Conservation (phyloP, 2,797 vertebrate genomes). For the Pseudomugil gertrudae region DNA sequence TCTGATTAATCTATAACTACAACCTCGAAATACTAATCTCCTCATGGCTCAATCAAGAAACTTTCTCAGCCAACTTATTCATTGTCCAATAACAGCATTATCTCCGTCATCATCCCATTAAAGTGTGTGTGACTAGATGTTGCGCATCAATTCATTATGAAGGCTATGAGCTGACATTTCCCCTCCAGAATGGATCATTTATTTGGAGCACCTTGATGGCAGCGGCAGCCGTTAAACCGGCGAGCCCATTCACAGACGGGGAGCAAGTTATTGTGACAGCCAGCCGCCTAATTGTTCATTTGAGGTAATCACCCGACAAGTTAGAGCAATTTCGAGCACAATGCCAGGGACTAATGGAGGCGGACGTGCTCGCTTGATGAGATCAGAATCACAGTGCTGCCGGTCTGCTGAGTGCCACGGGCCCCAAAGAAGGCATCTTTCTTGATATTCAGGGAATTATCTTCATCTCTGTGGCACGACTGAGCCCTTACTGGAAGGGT, state of each 20-base stretch:
- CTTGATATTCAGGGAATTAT: conserved; percentile 45
- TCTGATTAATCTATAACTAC: background rate
- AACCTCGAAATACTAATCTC: background rate
- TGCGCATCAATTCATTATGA: conserved; percentile 65
- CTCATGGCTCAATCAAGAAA: conserved; percentile 30
- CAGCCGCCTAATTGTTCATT: conserved; percentile 81
- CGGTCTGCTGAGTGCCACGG: conserved; percentile 54
- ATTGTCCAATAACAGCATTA: conserved; percentile 44
- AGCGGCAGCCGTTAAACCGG: conserved; percentile 58
- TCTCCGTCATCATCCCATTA: conserved; percentile 55
- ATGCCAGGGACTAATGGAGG: conserved; percentile 76
- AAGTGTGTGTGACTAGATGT: conserved; percentile 39
- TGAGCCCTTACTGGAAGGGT: conserved; percentile 14
- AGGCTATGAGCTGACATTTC: conserved; percentile 71
- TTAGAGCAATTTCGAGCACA: conserved; percentile 76
- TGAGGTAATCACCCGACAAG: conserved; percentile 81
- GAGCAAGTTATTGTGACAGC: conserved; percentile 78
- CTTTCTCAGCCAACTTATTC: conserved; percentile 38
- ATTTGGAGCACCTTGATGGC: conserved; percentile 73
- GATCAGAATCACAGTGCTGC: conserved; percentile 62
- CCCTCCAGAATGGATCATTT: conserved; percentile 72
- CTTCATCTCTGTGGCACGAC: conserved; percentile 39
- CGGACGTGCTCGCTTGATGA: conserved; percentile 71
- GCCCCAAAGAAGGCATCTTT: conserved; percentile 44
- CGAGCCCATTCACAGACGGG: conserved; percentile 62